Base-by-base conservation (phyloP, 2,888 invertebrate genomes). In the Parnassius orleans region DNA sequence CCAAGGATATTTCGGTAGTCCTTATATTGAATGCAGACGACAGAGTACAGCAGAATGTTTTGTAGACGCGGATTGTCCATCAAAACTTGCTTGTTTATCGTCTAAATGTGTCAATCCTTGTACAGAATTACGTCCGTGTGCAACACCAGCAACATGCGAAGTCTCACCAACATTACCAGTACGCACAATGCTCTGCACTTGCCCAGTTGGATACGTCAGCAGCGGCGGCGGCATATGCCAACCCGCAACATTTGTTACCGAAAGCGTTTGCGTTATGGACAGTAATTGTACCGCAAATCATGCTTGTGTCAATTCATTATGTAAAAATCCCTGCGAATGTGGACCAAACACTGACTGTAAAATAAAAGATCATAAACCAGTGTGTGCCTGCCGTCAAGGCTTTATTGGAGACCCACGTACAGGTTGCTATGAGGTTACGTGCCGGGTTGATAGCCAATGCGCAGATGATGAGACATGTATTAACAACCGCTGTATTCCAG, bases 121-220 rank as follows among this genome's bases (percentile, higher is more conserved):
- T 77, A 82, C 93, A 3, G 93, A 93, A 10, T 87, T 97, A 57
- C 94, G 95, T 71, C 98, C 98, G 2, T 98, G 98, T 79, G 93
- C 94, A 53, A 92, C 93, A 59, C 97, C 97, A 46, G 95, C 97
- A 0, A 93, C 93, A 67, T 98, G 98, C 77, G 94, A 95, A 83
- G 97, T 97, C 0, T 93, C 96, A 33, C 94, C 95, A 1, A 96
- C 97, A 5, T 83, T 95, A 41, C 97, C 98, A 0, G 95, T 97
- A 9, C 93, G 97, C 66, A 97, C 97, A 0, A 96, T 98, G 96
- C 93, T 97, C 47, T 98, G 98, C 79, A 94, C 96, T 3, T 98
- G 98, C 74, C 96, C 97, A 41, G 95, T 96, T 57, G 98, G 98
- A 15, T 97, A 96, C 74, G 94, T 97, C 3, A 96, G 96, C 83